A percentile compares a stretch with the other conserved stretches of the same genome.
phyloP scores from a whole-genome alignment of 2,888 invertebrate species.

The Endomychus coccineus region DNA sequence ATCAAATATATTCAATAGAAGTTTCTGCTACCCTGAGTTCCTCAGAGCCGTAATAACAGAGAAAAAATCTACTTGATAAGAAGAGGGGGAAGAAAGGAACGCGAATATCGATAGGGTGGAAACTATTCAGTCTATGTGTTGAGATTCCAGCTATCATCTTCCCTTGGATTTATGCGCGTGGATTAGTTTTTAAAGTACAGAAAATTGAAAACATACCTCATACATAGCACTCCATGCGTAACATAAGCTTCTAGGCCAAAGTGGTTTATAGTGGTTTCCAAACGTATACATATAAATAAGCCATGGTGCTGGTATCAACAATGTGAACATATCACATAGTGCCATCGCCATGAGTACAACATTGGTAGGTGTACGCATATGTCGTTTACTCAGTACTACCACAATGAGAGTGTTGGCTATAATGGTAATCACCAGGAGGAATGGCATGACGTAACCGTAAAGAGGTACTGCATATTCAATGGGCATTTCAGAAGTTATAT shows the following conservation, averaged over 20 bases:
- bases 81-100: too few relatives aligned
- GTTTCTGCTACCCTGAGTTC: too few relatives aligned
- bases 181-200: too few relatives aligned
- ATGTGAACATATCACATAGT: constrained; percentile 87
- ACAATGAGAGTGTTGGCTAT: constrained; percentile 87
- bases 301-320: constrained; percentile 84
- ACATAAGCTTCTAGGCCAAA: constrained; percentile 68
- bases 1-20: too few relatives aligned
- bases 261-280: constrained; percentile 76
- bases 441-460: constrained; percentile 74
- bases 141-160: too few relatives aligned
- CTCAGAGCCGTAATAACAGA: too few relatives aligned
- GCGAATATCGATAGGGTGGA: too few relatives aligned
- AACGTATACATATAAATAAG: constrained; percentile 88
- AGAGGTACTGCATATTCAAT: constrained; percentile 62
- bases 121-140: too few relatives aligned
- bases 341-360: constrained; percentile 95
- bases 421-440: constrained; percentile 79
- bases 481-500: constrained; percentile 61
- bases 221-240: constrained; percentile 74
- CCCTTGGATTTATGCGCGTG: too few relatives aligned
- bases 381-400: constrained; percentile 78
- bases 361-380: constrained; percentile 90
- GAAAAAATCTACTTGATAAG: too few relatives aligned
- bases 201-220: constrained; percentile 51